Conservation (phyloP, 2,113 vertebrate species). For the Lophochroa leadbeateri region DNA sequence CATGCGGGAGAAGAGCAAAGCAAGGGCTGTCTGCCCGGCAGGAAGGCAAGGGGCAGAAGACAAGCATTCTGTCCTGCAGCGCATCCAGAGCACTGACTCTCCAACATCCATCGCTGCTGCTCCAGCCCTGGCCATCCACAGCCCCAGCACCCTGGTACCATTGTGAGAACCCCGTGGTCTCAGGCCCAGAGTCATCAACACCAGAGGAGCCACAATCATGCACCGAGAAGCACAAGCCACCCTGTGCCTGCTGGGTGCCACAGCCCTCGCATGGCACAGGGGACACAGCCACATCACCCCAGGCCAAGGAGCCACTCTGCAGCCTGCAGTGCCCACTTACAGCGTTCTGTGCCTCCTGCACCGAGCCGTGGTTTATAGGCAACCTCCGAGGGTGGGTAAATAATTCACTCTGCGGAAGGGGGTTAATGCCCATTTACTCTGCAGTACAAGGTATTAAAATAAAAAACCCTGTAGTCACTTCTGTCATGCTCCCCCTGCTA, state of each 20-base stretch:
- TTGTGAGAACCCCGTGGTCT: not conserved
- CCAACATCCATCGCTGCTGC: not conserved
- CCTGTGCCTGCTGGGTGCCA: no score
- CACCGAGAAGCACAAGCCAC: not conserved
- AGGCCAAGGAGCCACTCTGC: not conserved
- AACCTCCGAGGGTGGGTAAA: slow-evolving; percentile 19
- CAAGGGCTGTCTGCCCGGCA: not conserved
- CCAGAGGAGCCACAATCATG: not conserved
- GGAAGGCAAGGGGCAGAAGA: no score
- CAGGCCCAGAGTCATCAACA: not conserved
- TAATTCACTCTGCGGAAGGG: slow-evolving; percentile 57
- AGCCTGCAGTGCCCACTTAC: not conserved
- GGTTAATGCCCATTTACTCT: slow-evolving; percentile 47
- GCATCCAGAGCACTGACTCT: not conserved
- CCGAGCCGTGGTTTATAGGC: not conserved
- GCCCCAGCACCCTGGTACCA: not conserved
- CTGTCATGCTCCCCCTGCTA: slow-evolving; percentile 24
- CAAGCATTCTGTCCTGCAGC: not conserved
- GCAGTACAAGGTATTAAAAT: slow-evolving; percentile 49
- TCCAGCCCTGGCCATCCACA: not conserved
- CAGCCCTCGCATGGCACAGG: not conserved
- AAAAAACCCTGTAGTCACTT: slow-evolving; percentile 49
- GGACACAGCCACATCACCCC: not conserved
- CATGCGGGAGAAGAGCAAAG: not conserved
- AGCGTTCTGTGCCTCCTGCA: not conserved